These are phyloP conservation scores for Brachionus manjavacas DNA, from an alignment of 1,140 invertebrate species.

Conservation along the genomic window DNA sequence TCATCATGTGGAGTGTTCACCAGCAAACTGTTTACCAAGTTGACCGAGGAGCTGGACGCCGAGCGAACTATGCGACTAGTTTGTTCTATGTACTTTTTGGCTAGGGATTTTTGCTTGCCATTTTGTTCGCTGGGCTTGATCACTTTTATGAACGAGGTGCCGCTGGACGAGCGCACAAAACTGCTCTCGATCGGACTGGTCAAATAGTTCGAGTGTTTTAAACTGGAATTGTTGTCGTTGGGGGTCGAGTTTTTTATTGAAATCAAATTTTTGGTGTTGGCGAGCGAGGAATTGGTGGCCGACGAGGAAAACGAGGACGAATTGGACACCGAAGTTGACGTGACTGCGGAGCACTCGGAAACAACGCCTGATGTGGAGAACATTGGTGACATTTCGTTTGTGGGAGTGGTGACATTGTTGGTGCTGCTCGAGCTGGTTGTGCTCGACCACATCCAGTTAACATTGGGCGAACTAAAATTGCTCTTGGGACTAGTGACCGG, in stretches of 20 bases:
- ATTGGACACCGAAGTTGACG: slow-evolving; percentile 7
- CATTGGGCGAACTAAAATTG: background rate
- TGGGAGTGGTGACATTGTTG: background rate
- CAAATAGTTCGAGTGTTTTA: background rate
- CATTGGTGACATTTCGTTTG: background rate
- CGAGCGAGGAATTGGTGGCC: background rate
- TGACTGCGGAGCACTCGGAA: background rate
- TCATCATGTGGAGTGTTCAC: background rate
- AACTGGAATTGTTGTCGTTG: background rate
- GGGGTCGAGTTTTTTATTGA: slow-evolving; percentile 8
- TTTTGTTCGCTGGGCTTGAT: background rate
- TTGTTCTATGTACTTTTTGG: slow-evolving; percentile 24
- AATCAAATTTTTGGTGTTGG: slow-evolving; percentile 16
- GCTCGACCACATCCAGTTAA: background rate
- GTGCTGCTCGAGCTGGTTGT: background rate
- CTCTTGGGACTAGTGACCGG: background rate
- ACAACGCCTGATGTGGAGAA: background rate
- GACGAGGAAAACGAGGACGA: slow-evolving; percentile 18
- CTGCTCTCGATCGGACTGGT: background rate
- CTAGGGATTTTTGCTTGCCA: background rate
- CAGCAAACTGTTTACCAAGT: background rate
- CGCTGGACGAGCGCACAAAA: slow-evolving; percentile 10
- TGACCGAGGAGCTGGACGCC: background rate
- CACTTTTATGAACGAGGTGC: slow-evolving; percentile 2
- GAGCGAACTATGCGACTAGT: slow-evolving; percentile 30